Evolutionary conservation across 2,797 vertebrate species (phyloP), one percentile per base, ranked within the genome.

Genomic region (Enteromius trimaculatus): DNA sequence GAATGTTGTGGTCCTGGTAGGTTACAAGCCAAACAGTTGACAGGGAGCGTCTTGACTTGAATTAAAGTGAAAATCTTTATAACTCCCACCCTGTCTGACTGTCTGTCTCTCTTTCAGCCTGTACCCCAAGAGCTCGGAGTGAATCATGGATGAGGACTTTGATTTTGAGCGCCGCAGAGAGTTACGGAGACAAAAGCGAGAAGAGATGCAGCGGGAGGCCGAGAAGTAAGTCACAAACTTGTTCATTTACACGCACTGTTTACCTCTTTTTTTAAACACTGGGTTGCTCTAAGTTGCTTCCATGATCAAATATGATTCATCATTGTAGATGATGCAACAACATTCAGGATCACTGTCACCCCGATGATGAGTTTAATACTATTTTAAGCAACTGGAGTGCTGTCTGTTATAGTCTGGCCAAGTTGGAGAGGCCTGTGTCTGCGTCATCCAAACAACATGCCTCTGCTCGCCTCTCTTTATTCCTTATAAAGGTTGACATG

Each of bases 131-230:
- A 84, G 21, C 89, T 90, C 0, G 85, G 84, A 88, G 86, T 86
- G 79, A 86, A 86, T 77, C 91, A 99, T 99, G 98, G 98, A 99
- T 49, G 93, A 95, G n/a, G 97, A 99, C 91, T 97, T 99, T 92
- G 97, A 99, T 90, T 97, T 99, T 91, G 97, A 99, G 85, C 97
- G 94, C 86, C 97, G 98, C 89, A 95, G 96, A 93, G 98, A 99
- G 83, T 95, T 96, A 85, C 96, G 98, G 92, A 98, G 97, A 91
- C 97, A 98, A 93, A 98, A 97, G 93, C 96, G 98, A 21, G 97
- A 99, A 90, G 98, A 99, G 94, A 98, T 98, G 96, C 96, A 96
- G 26, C 90, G 93, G 11, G 97, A 98, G 64, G 87, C 94, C 19
- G 97, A 98, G 80, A 97, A 94, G 98, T 99, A 93, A 95, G 93